Conservation (phyloP, 2,888 invertebrate genomes). For the Drosophila rubida region DNA sequence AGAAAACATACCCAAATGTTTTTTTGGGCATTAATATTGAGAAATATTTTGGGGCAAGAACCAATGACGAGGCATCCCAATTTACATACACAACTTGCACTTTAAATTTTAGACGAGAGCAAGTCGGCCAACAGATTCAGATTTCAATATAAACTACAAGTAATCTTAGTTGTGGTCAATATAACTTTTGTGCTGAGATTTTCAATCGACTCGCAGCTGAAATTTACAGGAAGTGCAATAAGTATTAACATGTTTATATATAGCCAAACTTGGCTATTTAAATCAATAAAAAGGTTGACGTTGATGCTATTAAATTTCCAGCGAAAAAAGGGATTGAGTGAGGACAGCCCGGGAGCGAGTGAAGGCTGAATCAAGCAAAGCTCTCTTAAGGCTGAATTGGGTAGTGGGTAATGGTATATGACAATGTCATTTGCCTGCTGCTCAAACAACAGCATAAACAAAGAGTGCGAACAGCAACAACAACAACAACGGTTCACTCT, state of each 20-base stretch:
- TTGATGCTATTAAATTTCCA: constrained; percentile 9
- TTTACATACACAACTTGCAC: constrained; percentile 8
- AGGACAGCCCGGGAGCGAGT: neutral
- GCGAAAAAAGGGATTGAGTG: constrained; percentile 5
- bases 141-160: neutral
- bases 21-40: constrained; percentile 3
- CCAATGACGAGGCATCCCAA: constrained; percentile 4
- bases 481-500: constrained; percentile 1
- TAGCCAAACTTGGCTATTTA: neutral
- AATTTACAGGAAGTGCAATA: neutral
- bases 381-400: constrained; percentile 40
- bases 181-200: too few relatives aligned
- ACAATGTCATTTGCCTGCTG: constrained; percentile 39
- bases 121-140: neutral
- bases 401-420: constrained; percentile 45
- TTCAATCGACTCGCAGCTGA: neutral
- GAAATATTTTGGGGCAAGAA: constrained; percentile 3
- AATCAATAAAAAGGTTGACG: neutral
- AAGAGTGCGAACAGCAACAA: neutral
- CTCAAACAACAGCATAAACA: neutral
- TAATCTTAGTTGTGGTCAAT: neutral
- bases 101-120: constrained; percentile 17
- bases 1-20: constrained; percentile 39
- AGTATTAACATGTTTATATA: too few relatives aligned
- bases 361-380: constrained; percentile 3